These are phyloP conservation scores for Syngnathus scovelli DNA, from an alignment of 2,113 vertebrate species.

Conservation along the genomic window DNA sequence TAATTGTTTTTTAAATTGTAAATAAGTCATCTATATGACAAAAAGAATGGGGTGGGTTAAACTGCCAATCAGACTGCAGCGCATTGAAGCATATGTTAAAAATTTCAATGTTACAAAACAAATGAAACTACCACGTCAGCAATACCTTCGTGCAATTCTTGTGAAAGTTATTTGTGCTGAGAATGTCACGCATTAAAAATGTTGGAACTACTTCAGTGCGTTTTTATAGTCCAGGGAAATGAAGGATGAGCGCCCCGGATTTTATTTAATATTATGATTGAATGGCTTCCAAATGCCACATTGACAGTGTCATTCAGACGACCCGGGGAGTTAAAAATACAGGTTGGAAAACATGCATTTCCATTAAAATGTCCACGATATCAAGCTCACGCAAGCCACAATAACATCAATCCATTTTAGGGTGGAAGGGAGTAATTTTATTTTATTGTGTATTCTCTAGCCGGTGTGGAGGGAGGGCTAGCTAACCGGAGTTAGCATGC, in stretches of 20 bases:
- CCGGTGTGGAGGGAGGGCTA: too few relatives aligned
- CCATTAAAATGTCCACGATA: neutral
- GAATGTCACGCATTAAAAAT: neutral
- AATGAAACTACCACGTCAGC: neutral
- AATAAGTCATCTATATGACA: neutral
- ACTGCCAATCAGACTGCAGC: neutral
- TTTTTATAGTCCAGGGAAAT: neutral
- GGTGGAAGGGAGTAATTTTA: neutral
- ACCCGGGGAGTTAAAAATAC: neutral
- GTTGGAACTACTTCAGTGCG: neutral
- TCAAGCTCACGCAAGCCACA: neutral
- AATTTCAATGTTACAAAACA: neutral
- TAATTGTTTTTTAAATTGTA: neutral
- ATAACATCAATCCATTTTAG: neutral
- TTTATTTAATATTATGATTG: neutral
- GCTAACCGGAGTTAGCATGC: conserved; percentile 37
- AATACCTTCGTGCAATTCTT: too few relatives aligned
- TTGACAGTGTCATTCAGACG: neutral
- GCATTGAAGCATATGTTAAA: neutral
- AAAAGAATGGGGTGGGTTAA: neutral
- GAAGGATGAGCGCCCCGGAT: too few relatives aligned
- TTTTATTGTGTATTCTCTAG: conserved; percentile 23
- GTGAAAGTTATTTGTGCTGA: neutral
- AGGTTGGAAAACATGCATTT: neutral
- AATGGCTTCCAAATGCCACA: neutral